Evolutionary conservation across 2,888 invertebrate genomes (phyloP).

Genomic region (Cantharis rufa): DNA sequence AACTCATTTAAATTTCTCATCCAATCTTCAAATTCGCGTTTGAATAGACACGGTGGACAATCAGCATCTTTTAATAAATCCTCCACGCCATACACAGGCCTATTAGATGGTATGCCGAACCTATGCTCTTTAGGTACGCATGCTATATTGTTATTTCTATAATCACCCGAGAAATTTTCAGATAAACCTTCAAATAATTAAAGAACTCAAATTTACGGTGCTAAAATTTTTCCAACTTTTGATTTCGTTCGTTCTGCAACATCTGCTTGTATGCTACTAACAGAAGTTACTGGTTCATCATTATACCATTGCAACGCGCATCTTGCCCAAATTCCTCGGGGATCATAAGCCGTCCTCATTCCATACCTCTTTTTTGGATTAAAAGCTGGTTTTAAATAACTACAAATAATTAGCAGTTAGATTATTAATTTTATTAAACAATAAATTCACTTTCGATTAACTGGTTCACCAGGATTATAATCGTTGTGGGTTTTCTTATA

Average conservation of each 20-base stretch:
- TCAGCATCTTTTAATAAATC: constrained; percentile 52
- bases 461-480: constrained; percentile 56
- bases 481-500: constrained; percentile 58
- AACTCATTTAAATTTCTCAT: constrained; percentile 56
- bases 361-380: constrained; percentile 57
- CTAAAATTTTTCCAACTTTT: constrained; percentile 53
- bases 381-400: constrained; percentile 53
- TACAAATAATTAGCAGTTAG: constrained; percentile 31
- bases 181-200: neutral
- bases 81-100: constrained; percentile 55
- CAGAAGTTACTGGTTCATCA: constrained; percentile 48
- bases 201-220: constrained; percentile 50
- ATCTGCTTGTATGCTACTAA: constrained; percentile 56
- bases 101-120: constrained; percentile 55
- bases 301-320: constrained; percentile 54
- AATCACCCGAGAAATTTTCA: neutral
- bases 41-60: constrained; percentile 44
- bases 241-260: constrained; percentile 50
- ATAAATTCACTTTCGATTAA: constrained; percentile 49
- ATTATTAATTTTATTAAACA: neutral
- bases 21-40: constrained; percentile 56
- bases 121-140: constrained; percentile 57
- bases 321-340: constrained; percentile 57
- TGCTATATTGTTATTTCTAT: constrained; percentile 56
- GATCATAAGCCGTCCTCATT: constrained; percentile 54